Conservation (phyloP, 2,113 vertebrate species). For the Stictonetta naevosa region DNA sequence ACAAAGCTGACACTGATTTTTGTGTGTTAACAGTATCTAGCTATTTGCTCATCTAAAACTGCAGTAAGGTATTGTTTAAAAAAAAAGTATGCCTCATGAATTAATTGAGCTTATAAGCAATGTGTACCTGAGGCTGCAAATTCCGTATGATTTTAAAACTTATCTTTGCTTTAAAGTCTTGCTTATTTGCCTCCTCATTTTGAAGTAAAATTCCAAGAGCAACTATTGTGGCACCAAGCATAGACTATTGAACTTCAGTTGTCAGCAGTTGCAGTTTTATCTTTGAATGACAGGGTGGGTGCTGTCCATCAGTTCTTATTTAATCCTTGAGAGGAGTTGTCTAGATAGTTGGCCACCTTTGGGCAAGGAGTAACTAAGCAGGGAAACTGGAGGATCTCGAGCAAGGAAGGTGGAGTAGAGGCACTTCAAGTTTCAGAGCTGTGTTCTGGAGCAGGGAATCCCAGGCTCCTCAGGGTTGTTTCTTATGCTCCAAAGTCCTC, state of each 20-base stretch:
- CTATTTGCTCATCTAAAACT: background rate
- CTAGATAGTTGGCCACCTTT: background rate
- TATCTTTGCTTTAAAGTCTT: background rate
- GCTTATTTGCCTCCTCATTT: background rate
- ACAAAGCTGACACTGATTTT: background rate
- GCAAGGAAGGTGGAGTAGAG: background rate
- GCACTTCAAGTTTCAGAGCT: background rate
- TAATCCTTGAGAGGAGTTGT: background rate
- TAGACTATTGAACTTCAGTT: background rate
- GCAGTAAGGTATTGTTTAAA: background rate
- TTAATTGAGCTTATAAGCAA: background rate
- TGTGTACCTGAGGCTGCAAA: background rate
- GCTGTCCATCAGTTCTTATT: background rate
- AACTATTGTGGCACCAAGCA: background rate
- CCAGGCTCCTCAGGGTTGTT: background rate
- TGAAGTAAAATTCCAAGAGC: background rate
- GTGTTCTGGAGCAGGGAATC: background rate
- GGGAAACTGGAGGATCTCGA: background rate
- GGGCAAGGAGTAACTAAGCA: background rate
- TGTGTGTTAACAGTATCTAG: background rate
- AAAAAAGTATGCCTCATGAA: background rate
- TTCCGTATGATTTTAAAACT: background rate
- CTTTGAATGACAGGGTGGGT: background rate
- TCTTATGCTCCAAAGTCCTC: background rate
- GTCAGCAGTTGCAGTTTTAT: background rate